Conservation (phyloP, 2,888 invertebrate species). For the Drymonia ruficornis region DNA sequence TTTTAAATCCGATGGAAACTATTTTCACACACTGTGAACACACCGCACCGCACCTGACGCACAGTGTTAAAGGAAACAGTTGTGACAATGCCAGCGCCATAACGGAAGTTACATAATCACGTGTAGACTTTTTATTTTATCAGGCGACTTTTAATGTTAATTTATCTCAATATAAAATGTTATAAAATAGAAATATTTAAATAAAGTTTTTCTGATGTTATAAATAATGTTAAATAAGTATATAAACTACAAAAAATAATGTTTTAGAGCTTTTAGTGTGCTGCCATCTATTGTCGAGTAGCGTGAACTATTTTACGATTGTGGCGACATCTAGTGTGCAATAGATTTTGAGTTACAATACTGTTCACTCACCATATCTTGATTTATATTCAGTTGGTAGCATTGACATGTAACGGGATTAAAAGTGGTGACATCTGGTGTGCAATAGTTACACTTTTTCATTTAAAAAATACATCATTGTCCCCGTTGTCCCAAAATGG, state of each 20-base stretch:
- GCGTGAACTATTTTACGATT: background rate
- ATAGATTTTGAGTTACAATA: background rate
- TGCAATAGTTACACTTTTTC: no score
- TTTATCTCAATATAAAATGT: background rate
- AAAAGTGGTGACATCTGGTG: no score
- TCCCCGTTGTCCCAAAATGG: no score
- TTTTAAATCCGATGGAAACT: conserved; percentile 73
- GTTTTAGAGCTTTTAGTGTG: no score
- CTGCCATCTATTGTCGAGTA: conserved; percentile 7
- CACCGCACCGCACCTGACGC: conserved; percentile 77
- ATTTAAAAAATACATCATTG: no score
- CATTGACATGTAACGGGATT: background rate
- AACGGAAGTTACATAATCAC: conserved; percentile 76
- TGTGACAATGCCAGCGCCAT: conserved; percentile 62
- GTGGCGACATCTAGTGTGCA: background rate
- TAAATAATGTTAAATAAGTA: background rate
- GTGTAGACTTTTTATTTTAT: conserved; percentile 42
- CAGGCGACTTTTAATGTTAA: background rate
- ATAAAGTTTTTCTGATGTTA: background rate
- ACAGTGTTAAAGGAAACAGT: conserved; percentile 79
- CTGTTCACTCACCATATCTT: background rate
- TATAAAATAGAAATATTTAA: background rate
- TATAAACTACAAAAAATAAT: no score
- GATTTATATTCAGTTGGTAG: background rate
- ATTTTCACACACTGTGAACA: conserved; percentile 67